These are phyloP conservation scores for Phaedon cochleariae DNA, from an alignment of 2,888 invertebrate species.

Conservation along the genomic window DNA sequence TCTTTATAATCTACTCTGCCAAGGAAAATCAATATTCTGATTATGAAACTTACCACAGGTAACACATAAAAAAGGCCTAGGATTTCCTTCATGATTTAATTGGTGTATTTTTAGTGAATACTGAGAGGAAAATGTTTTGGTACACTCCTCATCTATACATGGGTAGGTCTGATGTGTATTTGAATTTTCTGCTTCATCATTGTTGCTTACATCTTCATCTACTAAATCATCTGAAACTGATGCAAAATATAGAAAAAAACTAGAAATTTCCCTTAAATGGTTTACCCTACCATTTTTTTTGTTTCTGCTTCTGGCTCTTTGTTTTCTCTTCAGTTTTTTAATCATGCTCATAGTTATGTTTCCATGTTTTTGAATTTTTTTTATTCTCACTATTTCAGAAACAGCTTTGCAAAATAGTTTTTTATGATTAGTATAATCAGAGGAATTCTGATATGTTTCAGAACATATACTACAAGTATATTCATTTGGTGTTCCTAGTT, in stretches of 20 bases:
- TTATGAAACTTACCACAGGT: conserved; percentile 49
- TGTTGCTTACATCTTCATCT: background rate
- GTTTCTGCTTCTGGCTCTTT: background rate
- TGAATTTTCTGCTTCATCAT: background rate
- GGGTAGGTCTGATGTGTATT: background rate
- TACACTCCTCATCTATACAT: conserved; percentile 42
- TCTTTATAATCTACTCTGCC: no score
- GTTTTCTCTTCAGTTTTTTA: background rate
- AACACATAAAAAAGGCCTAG: conserved; percentile 49
- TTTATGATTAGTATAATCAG: background rate
- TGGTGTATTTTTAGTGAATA: conserved; percentile 45
- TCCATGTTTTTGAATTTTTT: background rate
- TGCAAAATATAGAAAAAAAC: background rate
- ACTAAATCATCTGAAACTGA: background rate
- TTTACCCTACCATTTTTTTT: background rate
- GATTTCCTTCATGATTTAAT: conserved; percentile 47
- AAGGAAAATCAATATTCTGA: background rate
- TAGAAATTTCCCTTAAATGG: background rate
- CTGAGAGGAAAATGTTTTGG: conserved; percentile 43
- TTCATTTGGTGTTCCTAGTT: background rate
- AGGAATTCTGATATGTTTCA: background rate
- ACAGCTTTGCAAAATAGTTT: background rate
- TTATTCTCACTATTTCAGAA: background rate
- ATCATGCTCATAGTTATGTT: background rate
- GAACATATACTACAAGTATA: background rate